Conservation (phyloP, 2,113 vertebrate genomes). For the Sapayoa aenigma region DNA sequence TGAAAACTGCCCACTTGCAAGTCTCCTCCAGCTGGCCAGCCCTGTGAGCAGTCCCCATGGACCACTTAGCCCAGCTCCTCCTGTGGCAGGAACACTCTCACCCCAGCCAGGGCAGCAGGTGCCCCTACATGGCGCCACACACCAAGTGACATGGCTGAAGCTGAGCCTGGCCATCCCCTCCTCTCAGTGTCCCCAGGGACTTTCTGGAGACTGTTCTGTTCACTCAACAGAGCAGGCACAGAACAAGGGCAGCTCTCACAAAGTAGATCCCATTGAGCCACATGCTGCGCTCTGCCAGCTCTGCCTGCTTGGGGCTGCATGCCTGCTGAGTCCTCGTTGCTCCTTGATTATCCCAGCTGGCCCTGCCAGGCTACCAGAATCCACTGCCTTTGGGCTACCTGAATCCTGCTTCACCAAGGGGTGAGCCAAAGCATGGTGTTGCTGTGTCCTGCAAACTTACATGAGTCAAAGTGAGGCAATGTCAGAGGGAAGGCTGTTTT, state of each 20-base stretch:
- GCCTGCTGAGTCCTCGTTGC: background rate
- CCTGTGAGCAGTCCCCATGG: background rate
- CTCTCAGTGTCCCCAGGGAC: accelerated
- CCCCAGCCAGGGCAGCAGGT: background rate
- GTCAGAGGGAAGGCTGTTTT: background rate
- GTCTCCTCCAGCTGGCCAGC: background rate
- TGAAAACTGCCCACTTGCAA: background rate
- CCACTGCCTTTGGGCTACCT: background rate
- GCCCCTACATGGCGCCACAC: accelerated
- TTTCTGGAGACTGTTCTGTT: background rate
- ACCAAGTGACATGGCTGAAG: accelerated
- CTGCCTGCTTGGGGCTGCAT: background rate
- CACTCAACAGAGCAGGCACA: background rate
- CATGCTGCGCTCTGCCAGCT: background rate
- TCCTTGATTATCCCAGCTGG: background rate
- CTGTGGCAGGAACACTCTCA: background rate
- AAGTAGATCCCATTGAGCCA: accelerated
- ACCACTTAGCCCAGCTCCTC: background rate
- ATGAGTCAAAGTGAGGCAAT: accelerated
- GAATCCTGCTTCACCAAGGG: background rate
- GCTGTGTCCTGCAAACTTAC: accelerated
- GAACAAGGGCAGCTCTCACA: background rate
- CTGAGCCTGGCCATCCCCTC: background rate
- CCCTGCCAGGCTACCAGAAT: background rate
- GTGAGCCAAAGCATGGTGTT: background rate